Evolutionary conservation across 2,888 invertebrate genomes (phyloP), one percentile per base, ranked within the genome.

Genomic region (Noctuana brunneofusca): DNA sequence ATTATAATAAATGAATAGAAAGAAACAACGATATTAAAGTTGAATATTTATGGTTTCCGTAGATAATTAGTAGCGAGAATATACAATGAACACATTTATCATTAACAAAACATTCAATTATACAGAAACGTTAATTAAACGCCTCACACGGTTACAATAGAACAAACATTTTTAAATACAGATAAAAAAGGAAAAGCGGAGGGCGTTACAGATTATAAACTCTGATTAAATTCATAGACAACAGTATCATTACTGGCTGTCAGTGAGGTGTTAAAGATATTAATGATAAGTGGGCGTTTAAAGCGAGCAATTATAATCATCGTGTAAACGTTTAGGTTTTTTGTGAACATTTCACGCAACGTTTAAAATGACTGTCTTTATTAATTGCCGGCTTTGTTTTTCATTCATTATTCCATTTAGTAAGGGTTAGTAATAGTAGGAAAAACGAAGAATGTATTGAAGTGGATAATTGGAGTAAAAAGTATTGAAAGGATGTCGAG

Each of bases 341-440:
- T 71, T 72, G 69, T 69, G 43, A 64, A 65, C 74, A 83, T 87
- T 87, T 83, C 81, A 87, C 76, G 86, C 80, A 66, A 72, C 72
- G 83, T 71, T 82, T 76, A 72, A 68, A 71, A 63, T 70, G 67
- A 72, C 68, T 66, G 59, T 65, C 62, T 63, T 55, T 54, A 64
- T 64, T 70, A 68, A 67, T 71, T 68, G 64, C 55, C 63, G 50
- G n/a, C 48, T n/a, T 18, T 54, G 49, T 54, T 48, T 59, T 63
- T 43, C 30, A 43, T 56, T 49, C 22, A 48, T 54, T 54, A 35
- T 49, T 41, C 41, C 48, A 55, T 8, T 60, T 55, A 54, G 24
- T 38, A 27, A 35, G 43, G 14, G 46, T 54, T 20, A 52, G 41
- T 60, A 54, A 60, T 59, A 48, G 30, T 9, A 14, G 54, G 24